Conservation (phyloP, 2,797 vertebrate genomes). For the Phrynocephalus guinanensis region DNA sequence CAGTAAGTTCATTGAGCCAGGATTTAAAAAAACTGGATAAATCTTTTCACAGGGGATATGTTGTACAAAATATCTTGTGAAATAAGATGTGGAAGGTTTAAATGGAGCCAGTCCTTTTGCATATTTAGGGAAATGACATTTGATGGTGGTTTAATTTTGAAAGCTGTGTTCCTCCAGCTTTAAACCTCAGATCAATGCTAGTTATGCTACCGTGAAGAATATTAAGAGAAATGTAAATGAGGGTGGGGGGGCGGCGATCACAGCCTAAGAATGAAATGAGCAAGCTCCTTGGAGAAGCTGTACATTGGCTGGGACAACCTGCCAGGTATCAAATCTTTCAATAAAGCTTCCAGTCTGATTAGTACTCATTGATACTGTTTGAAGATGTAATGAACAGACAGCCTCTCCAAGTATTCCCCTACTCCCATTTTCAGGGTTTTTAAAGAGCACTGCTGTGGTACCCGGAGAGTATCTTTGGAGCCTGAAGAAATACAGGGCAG, state of each 20-base stretch:
- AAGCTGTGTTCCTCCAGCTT: background rate
- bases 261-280: background rate
- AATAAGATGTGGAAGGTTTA: fast-evolving
- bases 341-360: background rate
- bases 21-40: conserved; percentile 10
- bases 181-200: background rate
- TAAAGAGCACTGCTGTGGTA: background rate
- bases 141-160: background rate
- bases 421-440: background rate
- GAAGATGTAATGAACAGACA: background rate
- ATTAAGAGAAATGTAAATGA: background rate
- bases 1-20: conserved; percentile 61
- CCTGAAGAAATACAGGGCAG: background rate
- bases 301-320: background rate
- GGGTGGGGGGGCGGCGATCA: too few species aligned
- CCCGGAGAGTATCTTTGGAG: background rate
- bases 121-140: background rate
- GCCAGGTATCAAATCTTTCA: background rate
- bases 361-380: background rate
- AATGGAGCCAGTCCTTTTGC: background rate
- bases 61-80: too few species aligned
- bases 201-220: background rate
- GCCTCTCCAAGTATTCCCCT: background rate
- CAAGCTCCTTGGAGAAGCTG: background rate
- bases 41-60: background rate